phyloP scores from a whole-genome alignment of 2,888 invertebrate genomes.

The Melinaea menophilus region DNA sequence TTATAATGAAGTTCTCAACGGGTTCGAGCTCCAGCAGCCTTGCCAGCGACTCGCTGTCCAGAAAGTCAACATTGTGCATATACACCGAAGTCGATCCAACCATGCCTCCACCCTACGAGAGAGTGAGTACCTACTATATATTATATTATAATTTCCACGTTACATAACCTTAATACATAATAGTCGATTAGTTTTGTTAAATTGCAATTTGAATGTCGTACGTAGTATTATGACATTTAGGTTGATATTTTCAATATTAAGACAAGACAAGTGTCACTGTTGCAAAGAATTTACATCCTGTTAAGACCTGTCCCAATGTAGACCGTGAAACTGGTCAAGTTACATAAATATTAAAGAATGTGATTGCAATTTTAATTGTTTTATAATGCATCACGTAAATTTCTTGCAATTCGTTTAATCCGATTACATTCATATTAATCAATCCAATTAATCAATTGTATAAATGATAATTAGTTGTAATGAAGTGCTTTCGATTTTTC shows the following conservation, averaged over 20 bases:
- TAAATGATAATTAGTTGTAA: not conserved
- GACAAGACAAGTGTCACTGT: constrained; percentile 25
- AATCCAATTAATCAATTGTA: not conserved
- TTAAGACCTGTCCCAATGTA: constrained; percentile 30
- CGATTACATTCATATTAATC: too few relatives aligned
- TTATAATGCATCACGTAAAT: constrained; percentile 19
- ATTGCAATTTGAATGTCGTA: constrained; percentile 1
- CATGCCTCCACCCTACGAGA: constrained; percentile 68
- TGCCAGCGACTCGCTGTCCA: constrained; percentile 80
- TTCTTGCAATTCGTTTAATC: too few relatives aligned
- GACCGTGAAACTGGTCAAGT: constrained; percentile 26
- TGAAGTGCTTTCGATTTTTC: constrained; percentile 3
- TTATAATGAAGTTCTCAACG: constrained; percentile 79
- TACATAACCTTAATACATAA: constrained; percentile 7
- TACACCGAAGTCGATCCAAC: constrained; percentile 77
- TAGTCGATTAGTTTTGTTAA: constrained; percentile 1
- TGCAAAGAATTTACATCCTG: constrained; percentile 27
- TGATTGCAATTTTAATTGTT: constrained; percentile 27
- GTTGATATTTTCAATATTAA: constrained; percentile 12
- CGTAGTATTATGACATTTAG: constrained; percentile 11
- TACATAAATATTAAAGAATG: constrained; percentile 24
- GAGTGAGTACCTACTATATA: constrained; percentile 58
- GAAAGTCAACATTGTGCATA: constrained; percentile 82
- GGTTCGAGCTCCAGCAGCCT: constrained; percentile 82
- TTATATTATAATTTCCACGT: not conserved